Percentiles rank a stretch among this genome's conserved stretches.
These are phyloP conservation scores for Zaprionus tsacasi DNA, from an alignment of 1,140 invertebrate species.

Conservation along the genomic window DNA sequence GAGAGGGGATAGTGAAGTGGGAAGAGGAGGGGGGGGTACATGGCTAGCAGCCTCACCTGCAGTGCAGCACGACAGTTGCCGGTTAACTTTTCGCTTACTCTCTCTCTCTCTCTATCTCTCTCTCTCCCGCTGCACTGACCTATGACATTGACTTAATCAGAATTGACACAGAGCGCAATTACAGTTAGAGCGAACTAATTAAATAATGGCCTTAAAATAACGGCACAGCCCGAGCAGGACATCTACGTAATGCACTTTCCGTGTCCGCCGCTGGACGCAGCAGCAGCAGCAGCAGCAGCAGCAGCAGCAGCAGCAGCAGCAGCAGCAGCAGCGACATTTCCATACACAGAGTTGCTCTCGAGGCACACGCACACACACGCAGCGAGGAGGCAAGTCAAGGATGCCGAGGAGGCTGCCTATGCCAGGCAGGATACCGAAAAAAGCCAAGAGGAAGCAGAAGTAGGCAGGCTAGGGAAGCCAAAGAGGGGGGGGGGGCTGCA, in stretches of 20 bases:
- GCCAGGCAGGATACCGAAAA: constrained; percentile 3
- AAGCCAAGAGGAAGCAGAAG: neutral
- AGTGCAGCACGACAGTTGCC: neutral
- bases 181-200: constrained; percentile 60
- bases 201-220: constrained; percentile 54
- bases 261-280: constrained; percentile 59
- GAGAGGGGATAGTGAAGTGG: neutral
- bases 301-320: neutral
- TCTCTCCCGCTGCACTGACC: constrained; percentile 1
- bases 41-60: neutral
- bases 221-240: constrained; percentile 24
- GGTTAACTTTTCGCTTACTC: neutral
- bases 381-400: neutral
- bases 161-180: constrained; percentile 40
- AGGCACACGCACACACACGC: constrained; percentile 31
- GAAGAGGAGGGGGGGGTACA: neutral
- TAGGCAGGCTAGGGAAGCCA: neutral
- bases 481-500: neutral
- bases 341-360: constrained; percentile 18
- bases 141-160: constrained; percentile 36
- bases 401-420: constrained; percentile 1
- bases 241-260: constrained; percentile 70
- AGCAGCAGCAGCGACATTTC: constrained; percentile 34
- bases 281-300: constrained; percentile 37
- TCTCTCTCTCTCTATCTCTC: neutral